Percentiles rank a stretch among this genome's conserved stretches.
Evolutionary conservation across 2,113 vertebrate genomes (phyloP).

Genomic region (Paradisaea rubra): DNA sequence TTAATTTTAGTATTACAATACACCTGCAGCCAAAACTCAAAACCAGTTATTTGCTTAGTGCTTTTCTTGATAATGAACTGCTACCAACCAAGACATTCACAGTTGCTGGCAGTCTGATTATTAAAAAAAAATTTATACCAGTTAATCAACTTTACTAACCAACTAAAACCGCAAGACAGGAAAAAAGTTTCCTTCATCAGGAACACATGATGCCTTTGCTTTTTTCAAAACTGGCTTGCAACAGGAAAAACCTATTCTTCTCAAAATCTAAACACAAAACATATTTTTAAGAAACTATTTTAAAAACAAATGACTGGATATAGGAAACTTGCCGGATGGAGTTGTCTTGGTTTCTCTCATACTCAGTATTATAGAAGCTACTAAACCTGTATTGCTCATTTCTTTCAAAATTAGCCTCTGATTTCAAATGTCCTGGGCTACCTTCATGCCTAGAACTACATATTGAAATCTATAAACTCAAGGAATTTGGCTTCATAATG

Average conservation of each 20-base stretch:
- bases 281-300: background rate
- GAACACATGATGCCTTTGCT: background rate
- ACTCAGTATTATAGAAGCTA: background rate
- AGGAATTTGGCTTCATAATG: background rate
- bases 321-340: background rate
- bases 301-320: background rate
- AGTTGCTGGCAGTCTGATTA: background rate
- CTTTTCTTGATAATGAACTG: background rate
- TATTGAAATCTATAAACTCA: background rate
- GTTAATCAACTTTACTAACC: background rate
- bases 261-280: background rate
- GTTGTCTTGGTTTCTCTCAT: background rate
- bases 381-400: background rate
- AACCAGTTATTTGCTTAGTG: background rate
- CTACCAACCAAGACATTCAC: background rate
- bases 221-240: background rate
- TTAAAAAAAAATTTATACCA: background rate
- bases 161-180: background rate
- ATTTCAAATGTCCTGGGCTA: background rate
- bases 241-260: background rate
- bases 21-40: background rate
- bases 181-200: background rate
- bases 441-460: background rate
- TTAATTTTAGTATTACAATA: background rate
- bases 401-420: background rate